Evolutionary conservation across 2,113 vertebrate genomes (phyloP).

Genomic region (Hucho hucho): DNA sequence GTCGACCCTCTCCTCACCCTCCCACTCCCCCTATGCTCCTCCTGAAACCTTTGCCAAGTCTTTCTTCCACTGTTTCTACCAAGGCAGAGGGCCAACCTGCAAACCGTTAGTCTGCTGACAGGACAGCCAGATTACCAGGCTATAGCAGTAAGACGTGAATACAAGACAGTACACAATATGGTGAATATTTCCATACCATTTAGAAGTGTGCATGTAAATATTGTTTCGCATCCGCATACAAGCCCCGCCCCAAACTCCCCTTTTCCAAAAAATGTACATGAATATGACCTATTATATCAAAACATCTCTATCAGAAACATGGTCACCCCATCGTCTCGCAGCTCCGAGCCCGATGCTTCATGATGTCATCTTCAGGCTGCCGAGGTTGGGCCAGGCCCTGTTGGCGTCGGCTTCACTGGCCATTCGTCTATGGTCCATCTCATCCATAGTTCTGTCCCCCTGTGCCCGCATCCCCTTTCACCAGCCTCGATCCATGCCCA

Average conservation of each 20-base stretch:
- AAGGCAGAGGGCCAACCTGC: slow-evolving; percentile 80
- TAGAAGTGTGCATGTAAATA: slow-evolving; percentile 81
- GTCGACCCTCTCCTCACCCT: slow-evolving; percentile 19
- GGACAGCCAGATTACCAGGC: slow-evolving; percentile 78
- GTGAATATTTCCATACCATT: slow-evolving; percentile 77
- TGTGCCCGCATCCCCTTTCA: background rate
- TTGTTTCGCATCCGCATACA: slow-evolving; percentile 76
- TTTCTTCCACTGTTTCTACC: slow-evolving; percentile 76
- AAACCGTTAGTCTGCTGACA: slow-evolving; percentile 79
- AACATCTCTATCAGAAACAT: background rate
- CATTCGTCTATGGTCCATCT: background rate
- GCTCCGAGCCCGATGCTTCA: slow-evolving; percentile 8
- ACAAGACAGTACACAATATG: slow-evolving; percentile 80
- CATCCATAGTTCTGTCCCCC: background rate
- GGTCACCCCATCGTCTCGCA: slow-evolving; percentile 26
- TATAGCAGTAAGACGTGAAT: slow-evolving; percentile 79
- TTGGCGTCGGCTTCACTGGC: background rate
- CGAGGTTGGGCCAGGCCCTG: background rate
- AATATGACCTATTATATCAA: slow-evolving; percentile 34
- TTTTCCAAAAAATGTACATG: slow-evolving; percentile 36
- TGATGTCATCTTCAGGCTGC: slow-evolving; percentile 14
- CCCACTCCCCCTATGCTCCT: slow-evolving; percentile 29
- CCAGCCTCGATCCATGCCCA: slow-evolving; percentile 7
- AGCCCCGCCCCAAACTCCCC: slow-evolving; percentile 45
- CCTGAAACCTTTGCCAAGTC: slow-evolving; percentile 73